These are phyloP conservation scores for Boulengeromyrus knoepffleri DNA, from an alignment of 2,113 vertebrate genomes.

Conservation along the genomic window DNA sequence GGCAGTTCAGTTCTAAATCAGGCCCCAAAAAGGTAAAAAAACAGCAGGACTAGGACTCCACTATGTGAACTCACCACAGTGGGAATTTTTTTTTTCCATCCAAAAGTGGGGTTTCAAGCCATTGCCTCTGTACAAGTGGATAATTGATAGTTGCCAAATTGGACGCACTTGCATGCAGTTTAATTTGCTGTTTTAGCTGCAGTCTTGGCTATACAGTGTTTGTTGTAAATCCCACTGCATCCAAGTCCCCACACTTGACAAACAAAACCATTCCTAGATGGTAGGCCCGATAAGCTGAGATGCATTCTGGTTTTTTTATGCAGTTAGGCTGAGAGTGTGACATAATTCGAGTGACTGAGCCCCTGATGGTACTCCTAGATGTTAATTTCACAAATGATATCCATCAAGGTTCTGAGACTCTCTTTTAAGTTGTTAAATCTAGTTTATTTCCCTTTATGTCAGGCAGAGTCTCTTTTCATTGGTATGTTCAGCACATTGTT, in stretches of 20 bases:
- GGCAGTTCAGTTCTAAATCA: conserved; percentile 9
- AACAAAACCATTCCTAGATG: conserved; percentile 15
- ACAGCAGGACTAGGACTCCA: neutral
- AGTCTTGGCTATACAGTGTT: conserved; percentile 18
- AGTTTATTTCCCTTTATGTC: neutral
- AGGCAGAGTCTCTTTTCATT: neutral
- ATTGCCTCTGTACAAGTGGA: conserved; percentile 2
- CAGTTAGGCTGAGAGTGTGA: neutral
- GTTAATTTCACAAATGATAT: neutral
- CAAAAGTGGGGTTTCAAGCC: neutral
- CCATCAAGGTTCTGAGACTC: neutral
- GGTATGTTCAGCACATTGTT: neutral
- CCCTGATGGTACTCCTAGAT: neutral
- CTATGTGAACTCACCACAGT: neutral
- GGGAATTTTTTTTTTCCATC: neutral
- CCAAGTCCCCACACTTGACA: conserved; percentile 8
- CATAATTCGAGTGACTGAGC: neutral
- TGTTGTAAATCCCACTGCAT: conserved; percentile 20
- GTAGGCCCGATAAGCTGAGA: conserved; percentile 5
- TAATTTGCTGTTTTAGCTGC: neutral
- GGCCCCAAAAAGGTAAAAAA: neutral
- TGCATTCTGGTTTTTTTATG: neutral
- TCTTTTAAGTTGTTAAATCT: neutral
- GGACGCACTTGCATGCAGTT: conserved; percentile 6
- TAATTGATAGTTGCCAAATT: conserved; percentile 18